Percentiles rank a stretch among this genome's conserved stretches.
Evolutionary conservation across 2,113 vertebrate species (phyloP).

Genomic region (Atrichornis clamosus): DNA sequence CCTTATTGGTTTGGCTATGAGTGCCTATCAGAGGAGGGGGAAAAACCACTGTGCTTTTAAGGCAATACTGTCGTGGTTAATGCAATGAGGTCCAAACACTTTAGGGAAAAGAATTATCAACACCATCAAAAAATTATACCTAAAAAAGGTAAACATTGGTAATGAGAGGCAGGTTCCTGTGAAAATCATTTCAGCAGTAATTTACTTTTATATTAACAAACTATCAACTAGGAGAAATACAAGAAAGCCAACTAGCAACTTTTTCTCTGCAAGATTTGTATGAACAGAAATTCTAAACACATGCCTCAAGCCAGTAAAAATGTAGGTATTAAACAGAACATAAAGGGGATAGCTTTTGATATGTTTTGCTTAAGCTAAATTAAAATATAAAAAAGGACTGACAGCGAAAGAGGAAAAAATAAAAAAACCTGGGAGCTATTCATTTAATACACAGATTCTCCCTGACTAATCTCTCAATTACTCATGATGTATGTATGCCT

Average conservation of each 20-base stretch:
- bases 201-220: slow-evolving; percentile 35
- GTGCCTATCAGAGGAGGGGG: neutral
- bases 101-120: slow-evolving; percentile 7
- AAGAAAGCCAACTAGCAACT: neutral
- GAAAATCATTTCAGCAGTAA: neutral
- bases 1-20: neutral
- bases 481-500: neutral
- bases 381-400: neutral
- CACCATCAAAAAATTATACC: neutral
- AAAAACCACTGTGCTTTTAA: neutral
- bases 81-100: neutral
- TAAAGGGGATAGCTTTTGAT: neutral
- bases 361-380: neutral
- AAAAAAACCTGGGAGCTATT: neutral
- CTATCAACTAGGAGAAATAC: neutral
- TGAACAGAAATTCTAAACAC: neutral
- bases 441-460: neutral
- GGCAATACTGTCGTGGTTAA: neutral
- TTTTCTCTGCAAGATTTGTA: neutral
- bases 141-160: neutral
- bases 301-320: neutral
- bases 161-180: slow-evolving; percentile 15
- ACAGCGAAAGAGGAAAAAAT: neutral
- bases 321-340: neutral
- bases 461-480: neutral